phyloP scores from a whole-genome alignment of 2,113 vertebrate species.

The Bubo scandiacus region DNA sequence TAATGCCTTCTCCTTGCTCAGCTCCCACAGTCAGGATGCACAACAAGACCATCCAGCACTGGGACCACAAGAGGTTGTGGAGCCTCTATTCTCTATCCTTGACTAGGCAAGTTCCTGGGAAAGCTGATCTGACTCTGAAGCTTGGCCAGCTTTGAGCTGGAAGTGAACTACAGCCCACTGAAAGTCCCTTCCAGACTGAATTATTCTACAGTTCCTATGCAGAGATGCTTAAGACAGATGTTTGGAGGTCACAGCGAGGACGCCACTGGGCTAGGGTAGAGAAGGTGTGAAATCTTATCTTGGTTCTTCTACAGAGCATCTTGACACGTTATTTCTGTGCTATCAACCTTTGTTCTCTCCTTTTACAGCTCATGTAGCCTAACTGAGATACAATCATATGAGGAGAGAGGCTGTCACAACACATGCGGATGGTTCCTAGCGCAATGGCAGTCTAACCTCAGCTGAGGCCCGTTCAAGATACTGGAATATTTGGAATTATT shows the following conservation, averaged over 20 bases:
- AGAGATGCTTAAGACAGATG: not conserved
- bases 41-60: not conserved
- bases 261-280: not conserved
- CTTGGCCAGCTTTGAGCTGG: not conserved
- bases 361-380: not conserved
- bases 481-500: not conserved
- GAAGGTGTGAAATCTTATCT: not conserved
- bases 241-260: not conserved
- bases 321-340: not conserved
- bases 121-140: not conserved
- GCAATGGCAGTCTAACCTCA: not conserved
- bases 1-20: not conserved
- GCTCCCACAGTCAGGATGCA: not conserved
- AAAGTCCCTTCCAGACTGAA: not conserved
- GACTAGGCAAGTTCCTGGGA: not conserved
- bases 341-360: not conserved
- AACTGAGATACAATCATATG: not conserved
- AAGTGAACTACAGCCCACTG: not conserved
- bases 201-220: not conserved
- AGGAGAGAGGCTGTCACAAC: not conserved
- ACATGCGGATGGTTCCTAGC: not conserved
- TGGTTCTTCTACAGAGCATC: not conserved
- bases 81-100: not conserved
- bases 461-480: not conserved
- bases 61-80: too few relatives aligned